phyloP scores from a whole-genome alignment of 2,113 vertebrate species.

The Holacanthus passer region DNA sequence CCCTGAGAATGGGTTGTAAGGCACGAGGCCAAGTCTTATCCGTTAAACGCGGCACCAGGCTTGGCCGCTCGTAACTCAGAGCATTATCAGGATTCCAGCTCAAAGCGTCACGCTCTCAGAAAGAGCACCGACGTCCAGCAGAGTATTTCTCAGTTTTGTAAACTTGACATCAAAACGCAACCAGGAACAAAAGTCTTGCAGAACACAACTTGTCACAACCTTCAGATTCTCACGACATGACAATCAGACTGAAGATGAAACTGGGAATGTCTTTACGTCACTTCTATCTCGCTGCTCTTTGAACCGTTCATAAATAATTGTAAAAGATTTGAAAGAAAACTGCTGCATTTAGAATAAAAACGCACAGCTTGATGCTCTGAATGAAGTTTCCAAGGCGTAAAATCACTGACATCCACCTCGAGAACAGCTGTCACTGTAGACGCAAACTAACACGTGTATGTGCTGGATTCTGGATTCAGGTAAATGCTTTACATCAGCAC shows the following conservation, averaged over 20 bases:
- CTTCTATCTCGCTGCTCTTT: too few species aligned
- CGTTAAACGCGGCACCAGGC: slow-evolving; percentile 21
- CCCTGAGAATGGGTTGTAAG: not conserved
- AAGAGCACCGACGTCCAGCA: not conserved
- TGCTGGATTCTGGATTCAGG: too few species aligned
- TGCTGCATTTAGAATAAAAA: too few species aligned
- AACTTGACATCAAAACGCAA: not conserved
- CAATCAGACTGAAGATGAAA: not conserved
- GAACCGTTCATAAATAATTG: too few species aligned
- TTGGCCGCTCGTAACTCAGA: slow-evolving; percentile 33
- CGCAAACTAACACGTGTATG: too few species aligned
- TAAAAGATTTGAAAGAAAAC: too few species aligned
- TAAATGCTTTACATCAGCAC: not conserved
- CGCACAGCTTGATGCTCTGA: too few species aligned
- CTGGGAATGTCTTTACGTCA: not conserved
- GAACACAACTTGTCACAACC: not conserved
- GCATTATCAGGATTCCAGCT: slow-evolving; percentile 38
- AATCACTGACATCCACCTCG: too few species aligned
- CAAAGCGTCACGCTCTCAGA: not conserved
- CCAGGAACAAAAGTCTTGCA: not conserved
- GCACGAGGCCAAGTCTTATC: slow-evolving; percentile 30
- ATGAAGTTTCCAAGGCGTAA: too few species aligned
- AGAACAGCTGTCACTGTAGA: too few species aligned
- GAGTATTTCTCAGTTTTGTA: not conserved
- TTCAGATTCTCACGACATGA: not conserved